Evolutionary conservation across 2,113 vertebrate species (phyloP), one percentile per base, ranked within the genome.

Genomic region (Lepidothrix coronata): DNA sequence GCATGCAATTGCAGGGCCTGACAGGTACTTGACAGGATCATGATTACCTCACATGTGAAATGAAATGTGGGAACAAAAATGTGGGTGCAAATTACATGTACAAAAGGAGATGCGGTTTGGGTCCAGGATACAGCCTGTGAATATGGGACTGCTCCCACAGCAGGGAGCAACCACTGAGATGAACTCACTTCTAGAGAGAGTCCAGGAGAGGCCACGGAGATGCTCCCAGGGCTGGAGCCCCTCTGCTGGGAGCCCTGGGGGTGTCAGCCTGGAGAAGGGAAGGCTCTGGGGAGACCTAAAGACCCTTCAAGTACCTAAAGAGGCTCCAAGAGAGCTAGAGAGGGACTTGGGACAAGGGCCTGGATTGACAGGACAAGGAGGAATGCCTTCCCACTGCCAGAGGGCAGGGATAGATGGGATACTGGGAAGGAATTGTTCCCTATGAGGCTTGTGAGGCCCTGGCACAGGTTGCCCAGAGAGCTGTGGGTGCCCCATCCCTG

Each of bases 1-100:
- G 65, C 98, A 98, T 75, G 99, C 99, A 2, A 99, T 98, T 58
- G 98, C 98, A 10, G 99, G 99, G 59, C 99, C 99, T 9, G 98
- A 99, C n/a, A n/a, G n/a, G n/a, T n/a, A n/a, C n/a, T n/a, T n/a
- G n/a, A n/a, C 62, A 99, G 98, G 95, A 99, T 98, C 17, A 10
- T 67, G 54, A 79, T 78, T 67, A 83, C 43, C 35, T 85, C 48
- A 54, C 28, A n/a, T 20, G 25, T 54, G 79, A 71, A 72, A 41
- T 14, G 48, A 88, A 70, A 49, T 5, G 21, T 8, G 14, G 27
- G 67, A 87, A 44, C 7, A 51, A 74, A 73, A 28, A 8, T 8
- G 28, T 46, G 28, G 21, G 33, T 78, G 51, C n/a, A 35, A 46
- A 54, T 18, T 37, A 21, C 19, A 14, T 6, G 54, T 22, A 5